A percentile compares a stretch with the other conserved stretches of the same genome.
These are phyloP conservation scores for Drosophila varians DNA, from an alignment of 1,140 invertebrate genomes.

Conservation along the genomic window DNA sequence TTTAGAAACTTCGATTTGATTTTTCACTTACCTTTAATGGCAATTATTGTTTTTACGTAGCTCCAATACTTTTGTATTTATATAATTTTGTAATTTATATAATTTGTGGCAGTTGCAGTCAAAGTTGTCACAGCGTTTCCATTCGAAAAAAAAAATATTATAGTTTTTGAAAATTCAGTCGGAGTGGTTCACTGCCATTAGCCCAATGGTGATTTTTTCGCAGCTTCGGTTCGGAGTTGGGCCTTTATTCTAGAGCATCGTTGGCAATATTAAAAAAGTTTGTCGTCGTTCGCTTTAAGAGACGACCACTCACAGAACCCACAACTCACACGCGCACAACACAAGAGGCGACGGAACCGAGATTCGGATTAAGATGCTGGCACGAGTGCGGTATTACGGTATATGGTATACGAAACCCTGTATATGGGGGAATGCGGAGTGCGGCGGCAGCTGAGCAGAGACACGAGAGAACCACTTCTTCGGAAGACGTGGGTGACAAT, in stretches of 20 bases:
- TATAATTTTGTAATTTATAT: too few relatives aligned
- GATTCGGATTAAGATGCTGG: background rate
- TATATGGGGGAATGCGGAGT: background rate
- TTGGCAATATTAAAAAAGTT: background rate
- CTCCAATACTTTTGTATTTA: too few relatives aligned
- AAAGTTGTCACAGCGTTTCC: background rate
- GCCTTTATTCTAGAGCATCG: background rate
- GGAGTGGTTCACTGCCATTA: background rate
- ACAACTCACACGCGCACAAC: background rate
- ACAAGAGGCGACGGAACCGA: background rate
- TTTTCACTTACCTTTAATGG: background rate
- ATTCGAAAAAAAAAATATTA: background rate
- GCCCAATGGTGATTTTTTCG: background rate
- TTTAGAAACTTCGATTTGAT: background rate
- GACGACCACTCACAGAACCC: conserved; percentile 9
- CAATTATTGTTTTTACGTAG: background rate
- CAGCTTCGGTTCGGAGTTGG: background rate
- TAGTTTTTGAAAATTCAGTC: background rate
- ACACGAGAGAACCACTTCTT: conserved; percentile 71
- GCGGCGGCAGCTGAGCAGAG: conserved; percentile 20
- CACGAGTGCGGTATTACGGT: background rate
- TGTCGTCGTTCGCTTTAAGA: background rate
- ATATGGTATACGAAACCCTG: background rate
- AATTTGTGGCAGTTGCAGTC: too few relatives aligned
- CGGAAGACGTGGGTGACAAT: conserved; percentile 82